phyloP scores from a whole-genome alignment of 2,113 vertebrate genomes.

The Petromus typicus region DNA sequence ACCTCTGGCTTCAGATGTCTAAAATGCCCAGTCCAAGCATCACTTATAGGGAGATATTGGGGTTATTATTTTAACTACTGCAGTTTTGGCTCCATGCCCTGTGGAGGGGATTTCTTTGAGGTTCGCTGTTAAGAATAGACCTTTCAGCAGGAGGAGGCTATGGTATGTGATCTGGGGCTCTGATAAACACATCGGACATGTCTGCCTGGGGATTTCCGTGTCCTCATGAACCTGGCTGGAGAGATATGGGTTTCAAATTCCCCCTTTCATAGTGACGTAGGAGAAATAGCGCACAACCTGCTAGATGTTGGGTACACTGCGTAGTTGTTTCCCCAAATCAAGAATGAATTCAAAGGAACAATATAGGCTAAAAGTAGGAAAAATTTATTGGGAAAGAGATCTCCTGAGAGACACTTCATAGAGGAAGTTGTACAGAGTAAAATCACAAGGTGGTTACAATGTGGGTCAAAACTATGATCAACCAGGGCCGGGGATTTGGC shows the following conservation, averaged over 20 bases:
- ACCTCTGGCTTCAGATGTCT: background rate
- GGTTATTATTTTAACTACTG: background rate
- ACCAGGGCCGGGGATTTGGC: too few species aligned
- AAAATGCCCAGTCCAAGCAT: background rate
- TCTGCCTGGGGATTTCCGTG: background rate
- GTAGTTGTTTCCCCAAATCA: background rate
- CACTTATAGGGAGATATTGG: background rate
- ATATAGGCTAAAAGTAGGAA: background rate
- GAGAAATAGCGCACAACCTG: background rate
- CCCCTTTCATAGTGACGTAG: background rate
- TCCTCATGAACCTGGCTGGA: background rate
- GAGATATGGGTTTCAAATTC: background rate
- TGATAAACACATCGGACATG: background rate
- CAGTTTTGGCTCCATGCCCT: background rate
- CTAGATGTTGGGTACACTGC: background rate
- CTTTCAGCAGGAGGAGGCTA: conserved; percentile 23
- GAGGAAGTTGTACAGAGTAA: background rate
- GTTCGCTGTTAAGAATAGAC: conserved; percentile 60
- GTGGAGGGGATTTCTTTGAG: conserved; percentile 53
- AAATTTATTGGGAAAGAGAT: background rate
- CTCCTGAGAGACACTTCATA: background rate
- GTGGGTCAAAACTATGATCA: background rate
- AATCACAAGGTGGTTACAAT: background rate
- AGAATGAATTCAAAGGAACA: background rate
- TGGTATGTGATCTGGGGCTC: background rate